These are phyloP conservation scores for Eupristina koningsbergeri DNA, from an alignment of 1,140 invertebrate species.

Conservation along the genomic window DNA sequence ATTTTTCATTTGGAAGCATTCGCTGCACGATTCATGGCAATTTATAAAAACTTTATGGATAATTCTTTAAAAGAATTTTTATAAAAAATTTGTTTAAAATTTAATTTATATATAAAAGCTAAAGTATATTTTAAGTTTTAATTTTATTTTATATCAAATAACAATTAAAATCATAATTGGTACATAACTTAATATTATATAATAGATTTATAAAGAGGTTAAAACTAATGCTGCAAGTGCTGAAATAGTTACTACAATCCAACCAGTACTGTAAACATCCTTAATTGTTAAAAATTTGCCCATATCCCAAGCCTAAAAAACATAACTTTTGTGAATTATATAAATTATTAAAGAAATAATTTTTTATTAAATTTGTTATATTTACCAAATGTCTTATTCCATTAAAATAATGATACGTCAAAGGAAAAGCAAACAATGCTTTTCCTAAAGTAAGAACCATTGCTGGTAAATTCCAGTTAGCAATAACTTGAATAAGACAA, in stretches of 20 bases:
- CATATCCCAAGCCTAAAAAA: slow-evolving; percentile 78
- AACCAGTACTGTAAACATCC: slow-evolving; percentile 81
- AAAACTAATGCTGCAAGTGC: slow-evolving; percentile 61
- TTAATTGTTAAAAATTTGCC: slow-evolving; percentile 81
- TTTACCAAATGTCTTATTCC: slow-evolving; percentile 81
- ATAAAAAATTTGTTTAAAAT: slow-evolving; percentile 36
- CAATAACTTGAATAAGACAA: slow-evolving; percentile 59
- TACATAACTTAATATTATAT: background rate
- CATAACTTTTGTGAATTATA: slow-evolving; percentile 7
- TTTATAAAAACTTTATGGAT: slow-evolving; percentile 91
- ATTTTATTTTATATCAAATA: slow-evolving; percentile 51
- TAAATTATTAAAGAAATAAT: background rate
- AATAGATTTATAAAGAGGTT: slow-evolving; percentile 58
- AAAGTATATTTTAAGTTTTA: slow-evolving; percentile 16
- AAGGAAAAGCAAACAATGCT: slow-evolving; percentile 76
- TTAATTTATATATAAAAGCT: slow-evolving; percentile 18
- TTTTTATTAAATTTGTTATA: slow-evolving; percentile 8
- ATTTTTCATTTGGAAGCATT: slow-evolving; percentile 98
- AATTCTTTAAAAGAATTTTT: slow-evolving; percentile 74
- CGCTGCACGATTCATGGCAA: slow-evolving; percentile 95
- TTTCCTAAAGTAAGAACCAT: slow-evolving; percentile 60
- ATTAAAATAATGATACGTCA: slow-evolving; percentile 80
- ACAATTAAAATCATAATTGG: slow-evolving; percentile 39
- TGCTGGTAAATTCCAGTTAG: slow-evolving; percentile 59
- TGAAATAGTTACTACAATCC: slow-evolving; percentile 75